A percentile compares a stretch with the other conserved stretches of the same genome.
Conservation (phyloP, 2,888 invertebrate genomes). For the Fissipunctia ypsillon region DNA sequence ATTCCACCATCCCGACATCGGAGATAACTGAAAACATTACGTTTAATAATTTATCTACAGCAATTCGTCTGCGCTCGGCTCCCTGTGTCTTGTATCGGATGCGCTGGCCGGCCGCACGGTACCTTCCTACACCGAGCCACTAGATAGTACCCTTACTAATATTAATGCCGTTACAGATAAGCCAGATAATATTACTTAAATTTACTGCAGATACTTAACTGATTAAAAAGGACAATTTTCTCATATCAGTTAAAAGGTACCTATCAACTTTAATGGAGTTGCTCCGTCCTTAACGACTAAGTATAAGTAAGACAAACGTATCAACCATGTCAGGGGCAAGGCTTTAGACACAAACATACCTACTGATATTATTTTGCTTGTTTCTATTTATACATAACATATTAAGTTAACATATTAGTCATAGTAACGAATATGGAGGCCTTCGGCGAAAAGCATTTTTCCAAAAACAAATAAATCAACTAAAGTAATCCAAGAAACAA, state of each 20-base stretch:
- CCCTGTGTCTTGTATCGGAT: constrained; percentile 65
- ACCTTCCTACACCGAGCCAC: constrained; percentile 53
- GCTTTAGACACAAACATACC: not conserved
- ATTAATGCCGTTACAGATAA: constrained; percentile 68
- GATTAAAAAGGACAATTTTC: constrained; percentile 65
- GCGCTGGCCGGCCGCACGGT: constrained; percentile 53
- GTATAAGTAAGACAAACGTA: constrained; percentile 46
- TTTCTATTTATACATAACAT: not conserved
- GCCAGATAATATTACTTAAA: constrained; percentile 58
- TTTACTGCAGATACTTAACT: constrained; percentile 67
- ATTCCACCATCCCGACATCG: constrained; percentile 78
- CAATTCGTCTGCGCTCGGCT: constrained; percentile 78
- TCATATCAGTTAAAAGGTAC: constrained; percentile 59
- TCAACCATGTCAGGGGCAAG: constrained; percentile 31
- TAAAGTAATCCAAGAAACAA: constrained; percentile 23
- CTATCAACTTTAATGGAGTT: constrained; percentile 61
- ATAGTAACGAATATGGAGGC: not conserved
- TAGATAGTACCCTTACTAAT: constrained; percentile 65
- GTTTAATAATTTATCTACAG: constrained; percentile 81
- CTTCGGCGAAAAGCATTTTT: constrained; percentile 5
- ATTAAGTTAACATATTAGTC: too few species aligned
- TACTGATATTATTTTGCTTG: not conserved
- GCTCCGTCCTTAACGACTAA: constrained; percentile 47
- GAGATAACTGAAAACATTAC: constrained; percentile 83
- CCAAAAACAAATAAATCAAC: constrained; percentile 24